Conservation (phyloP, 2,113 vertebrate genomes). For the Salminus brasiliensis region DNA sequence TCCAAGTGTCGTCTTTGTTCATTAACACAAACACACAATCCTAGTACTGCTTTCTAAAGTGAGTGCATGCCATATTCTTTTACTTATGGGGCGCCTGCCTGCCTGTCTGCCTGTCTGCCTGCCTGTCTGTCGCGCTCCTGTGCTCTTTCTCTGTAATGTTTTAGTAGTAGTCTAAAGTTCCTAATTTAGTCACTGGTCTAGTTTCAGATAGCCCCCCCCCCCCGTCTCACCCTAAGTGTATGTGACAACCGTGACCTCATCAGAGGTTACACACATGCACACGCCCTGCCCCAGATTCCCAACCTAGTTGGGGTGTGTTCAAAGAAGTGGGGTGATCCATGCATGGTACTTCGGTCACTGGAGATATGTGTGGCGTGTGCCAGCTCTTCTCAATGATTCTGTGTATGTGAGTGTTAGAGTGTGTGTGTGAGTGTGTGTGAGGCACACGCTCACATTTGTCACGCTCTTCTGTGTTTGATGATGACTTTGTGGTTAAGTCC, state of each 20-base stretch:
- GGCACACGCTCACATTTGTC: not conserved
- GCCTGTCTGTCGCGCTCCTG: not conserved
- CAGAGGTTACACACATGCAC: not conserved
- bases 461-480: not conserved
- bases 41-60: conserved; percentile 26
- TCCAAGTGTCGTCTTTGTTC: not conserved
- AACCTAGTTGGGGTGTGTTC: not conserved
- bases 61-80: not conserved
- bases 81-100: not conserved
- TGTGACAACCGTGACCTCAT: conserved; percentile 27
- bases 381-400: not conserved
- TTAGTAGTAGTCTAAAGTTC: conserved; percentile 23
- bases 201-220: too few relatives aligned
- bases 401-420: too few relatives aligned
- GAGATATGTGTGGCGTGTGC: not conserved
- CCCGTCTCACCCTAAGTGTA: not conserved
- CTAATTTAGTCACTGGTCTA: conserved; percentile 32
- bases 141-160: conserved; percentile 7
- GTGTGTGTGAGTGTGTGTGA: not conserved
- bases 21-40: not conserved
- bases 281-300: not conserved
- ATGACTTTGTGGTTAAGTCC: not conserved
- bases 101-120: not conserved
- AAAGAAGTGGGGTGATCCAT: not conserved
- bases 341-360: not conserved